Evolutionary conservation across 2,888 invertebrate species (phyloP).

Genomic region (Piscicola geometra): DNA sequence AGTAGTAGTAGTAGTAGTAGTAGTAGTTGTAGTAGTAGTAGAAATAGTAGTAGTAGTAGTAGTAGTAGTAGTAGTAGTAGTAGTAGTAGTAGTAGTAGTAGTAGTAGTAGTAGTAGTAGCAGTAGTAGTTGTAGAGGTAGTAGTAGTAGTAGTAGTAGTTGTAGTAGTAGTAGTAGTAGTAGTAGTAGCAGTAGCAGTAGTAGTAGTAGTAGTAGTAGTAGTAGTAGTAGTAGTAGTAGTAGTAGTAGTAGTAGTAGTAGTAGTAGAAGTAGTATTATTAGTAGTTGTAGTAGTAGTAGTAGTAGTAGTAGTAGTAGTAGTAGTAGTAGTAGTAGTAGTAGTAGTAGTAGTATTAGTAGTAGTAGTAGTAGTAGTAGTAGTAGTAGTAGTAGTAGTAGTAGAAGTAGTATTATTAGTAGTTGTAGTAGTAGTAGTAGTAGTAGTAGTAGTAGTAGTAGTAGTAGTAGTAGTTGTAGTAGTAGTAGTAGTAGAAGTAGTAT

Average conservation of each 20-base stretch:
- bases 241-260: slow-evolving; percentile 24
- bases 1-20: slow-evolving; percentile 11
- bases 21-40: slow-evolving; percentile 14
- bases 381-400: slow-evolving; percentile 15
- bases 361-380: slow-evolving; percentile 21
- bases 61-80: slow-evolving; percentile 16
- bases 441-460: slow-evolving; percentile 24
- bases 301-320: slow-evolving; percentile 5
- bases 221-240: neutral
- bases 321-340: slow-evolving; percentile 13
- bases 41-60: slow-evolving; percentile 15
- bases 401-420: slow-evolving; percentile 18
- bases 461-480: slow-evolving; percentile 17
- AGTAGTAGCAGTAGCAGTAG: too few species aligned
- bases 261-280: slow-evolving; percentile 13
- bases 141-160: slow-evolving; percentile 24
- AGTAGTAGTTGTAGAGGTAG: slow-evolving; percentile 17
- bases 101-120: slow-evolving; percentile 22
- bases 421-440: slow-evolving; percentile 22
- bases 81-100: slow-evolving; percentile 22
- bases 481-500: too few species aligned
- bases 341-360: slow-evolving; percentile 11
- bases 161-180: neutral
- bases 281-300: slow-evolving; percentile 7
- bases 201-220: too few species aligned